Evolutionary conservation across 2,113 vertebrate species (phyloP).

Genomic region (Chunga burmeisteri): DNA sequence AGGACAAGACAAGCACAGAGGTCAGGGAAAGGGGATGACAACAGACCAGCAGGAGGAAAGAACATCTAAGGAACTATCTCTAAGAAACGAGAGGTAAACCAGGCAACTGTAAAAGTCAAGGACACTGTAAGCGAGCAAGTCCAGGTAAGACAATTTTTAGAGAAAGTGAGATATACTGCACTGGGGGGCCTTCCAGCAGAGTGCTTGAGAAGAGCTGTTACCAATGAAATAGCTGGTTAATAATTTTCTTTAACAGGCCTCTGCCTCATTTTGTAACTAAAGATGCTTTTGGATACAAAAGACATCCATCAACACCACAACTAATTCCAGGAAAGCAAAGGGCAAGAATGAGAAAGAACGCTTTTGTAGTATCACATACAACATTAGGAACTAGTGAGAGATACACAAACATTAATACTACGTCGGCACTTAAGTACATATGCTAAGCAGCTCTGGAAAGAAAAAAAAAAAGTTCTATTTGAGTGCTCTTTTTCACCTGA

Average conservation of each 20-base stretch:
- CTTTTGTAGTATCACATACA: neutral
- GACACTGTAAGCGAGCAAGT: neutral
- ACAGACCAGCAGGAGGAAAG: neutral
- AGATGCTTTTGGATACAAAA: neutral
- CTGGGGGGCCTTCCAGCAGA: neutral
- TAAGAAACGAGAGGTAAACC: neutral
- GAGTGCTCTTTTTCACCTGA: neutral
- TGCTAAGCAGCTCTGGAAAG: neutral
- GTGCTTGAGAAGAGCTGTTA: neutral
- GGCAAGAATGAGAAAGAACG: neutral
- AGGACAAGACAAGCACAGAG: neutral
- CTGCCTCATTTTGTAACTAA: neutral
- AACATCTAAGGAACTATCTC: neutral
- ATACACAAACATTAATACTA: neutral
- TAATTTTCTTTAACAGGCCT: neutral
- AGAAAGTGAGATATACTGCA: rapidly evolving
- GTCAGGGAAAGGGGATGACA: neutral
- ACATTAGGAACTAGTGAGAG: neutral
- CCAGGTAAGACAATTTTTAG: rapidly evolving
- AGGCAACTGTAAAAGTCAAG: neutral
- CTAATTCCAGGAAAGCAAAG: neutral
- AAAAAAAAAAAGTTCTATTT: neutral
- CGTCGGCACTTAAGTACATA: neutral
- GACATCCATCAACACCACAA: neutral
- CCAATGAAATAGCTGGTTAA: neutral